Percentiles rank a stretch among this genome's conserved stretches.
These are phyloP conservation scores for Oenanthe oenanthe DNA, from an alignment of 2,113 vertebrate genomes.

Conservation along the genomic window DNA sequence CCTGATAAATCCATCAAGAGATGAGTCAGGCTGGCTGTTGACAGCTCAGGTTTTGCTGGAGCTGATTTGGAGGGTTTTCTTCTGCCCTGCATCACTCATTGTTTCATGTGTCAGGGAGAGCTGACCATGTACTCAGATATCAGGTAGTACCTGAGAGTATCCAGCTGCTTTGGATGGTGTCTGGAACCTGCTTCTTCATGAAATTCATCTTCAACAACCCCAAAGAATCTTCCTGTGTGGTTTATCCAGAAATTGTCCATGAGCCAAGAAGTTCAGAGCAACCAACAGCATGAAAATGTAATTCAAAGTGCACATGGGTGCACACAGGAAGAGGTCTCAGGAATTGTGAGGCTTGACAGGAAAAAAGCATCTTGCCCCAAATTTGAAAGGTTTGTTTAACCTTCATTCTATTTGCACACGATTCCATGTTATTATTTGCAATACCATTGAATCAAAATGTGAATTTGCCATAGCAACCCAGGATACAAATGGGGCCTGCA, in stretches of 20 bases:
- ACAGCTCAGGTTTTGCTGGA: background rate
- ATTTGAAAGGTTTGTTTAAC: background rate
- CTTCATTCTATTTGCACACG: background rate
- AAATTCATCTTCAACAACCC: background rate
- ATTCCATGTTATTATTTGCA: conserved; percentile 35
- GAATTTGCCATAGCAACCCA: conserved; percentile 14
- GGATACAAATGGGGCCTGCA: background rate
- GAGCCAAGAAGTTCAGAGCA: background rate
- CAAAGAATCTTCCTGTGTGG: background rate
- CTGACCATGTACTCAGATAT: background rate
- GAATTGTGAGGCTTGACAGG: background rate
- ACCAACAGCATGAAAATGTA: background rate
- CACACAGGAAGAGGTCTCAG: background rate
- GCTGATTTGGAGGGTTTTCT: background rate
- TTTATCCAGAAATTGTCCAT: background rate
- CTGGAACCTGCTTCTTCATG: background rate
- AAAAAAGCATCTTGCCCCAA: background rate
- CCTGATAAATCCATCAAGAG: background rate
- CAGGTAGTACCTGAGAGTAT: background rate
- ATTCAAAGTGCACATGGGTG: background rate
- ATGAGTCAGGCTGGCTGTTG: background rate
- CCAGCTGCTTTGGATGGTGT: background rate
- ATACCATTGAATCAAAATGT: conserved; percentile 8
- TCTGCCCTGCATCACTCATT: background rate
- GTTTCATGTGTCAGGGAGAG: background rate